Base-by-base conservation (phyloP, 2,888 invertebrate genomes). In the Eledone cirrhosa region DNA sequence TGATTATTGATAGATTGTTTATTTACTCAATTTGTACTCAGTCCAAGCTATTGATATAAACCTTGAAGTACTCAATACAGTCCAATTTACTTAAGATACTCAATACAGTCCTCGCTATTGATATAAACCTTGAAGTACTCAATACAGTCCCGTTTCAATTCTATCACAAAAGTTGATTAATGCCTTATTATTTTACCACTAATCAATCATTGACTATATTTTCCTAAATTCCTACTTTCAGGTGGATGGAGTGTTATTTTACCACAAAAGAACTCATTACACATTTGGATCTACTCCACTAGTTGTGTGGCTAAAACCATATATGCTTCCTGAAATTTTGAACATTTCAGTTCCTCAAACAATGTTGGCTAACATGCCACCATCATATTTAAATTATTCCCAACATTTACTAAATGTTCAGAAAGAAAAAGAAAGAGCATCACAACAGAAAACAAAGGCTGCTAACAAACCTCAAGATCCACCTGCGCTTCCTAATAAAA, bases 241-340 rank as follows among this genome's bases (percentile, higher is more conserved):
- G 72, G 89, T 97, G 78, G 98, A 98, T 90, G 99, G 99, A 0
- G 89, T 97, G 59, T 91, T 98, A 78, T 98, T 99, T 91, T 99
- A 95, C 91, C 97, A 98, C 91, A 95, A 94, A 85, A 92, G 94
- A 81, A 94, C 94, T 0, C 94, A 94, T 84, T 99, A 99, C 88
- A 93, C 93, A 13, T 92, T 94, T 78, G 96, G 96, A 2, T 91
- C 93, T 77, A 96, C 97, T 0, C 97, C 98, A 0, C 91, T 99
- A 14, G 96, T 98, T 1, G 94, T 95, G 1, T 99, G 98, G 98
- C 92, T 99, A 2, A 96, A 94, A 88, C 93, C 95, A 0, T 97
- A 93, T 89, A 97, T 98, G 97, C 88, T 97, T 14, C 93, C 94
- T 0, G 96, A 97, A 91, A 92, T 96, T 33, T 90, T 96, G 14